Evolutionary conservation across 2,888 invertebrate species (phyloP).

Genomic region (Habrosyne pyritoides): DNA sequence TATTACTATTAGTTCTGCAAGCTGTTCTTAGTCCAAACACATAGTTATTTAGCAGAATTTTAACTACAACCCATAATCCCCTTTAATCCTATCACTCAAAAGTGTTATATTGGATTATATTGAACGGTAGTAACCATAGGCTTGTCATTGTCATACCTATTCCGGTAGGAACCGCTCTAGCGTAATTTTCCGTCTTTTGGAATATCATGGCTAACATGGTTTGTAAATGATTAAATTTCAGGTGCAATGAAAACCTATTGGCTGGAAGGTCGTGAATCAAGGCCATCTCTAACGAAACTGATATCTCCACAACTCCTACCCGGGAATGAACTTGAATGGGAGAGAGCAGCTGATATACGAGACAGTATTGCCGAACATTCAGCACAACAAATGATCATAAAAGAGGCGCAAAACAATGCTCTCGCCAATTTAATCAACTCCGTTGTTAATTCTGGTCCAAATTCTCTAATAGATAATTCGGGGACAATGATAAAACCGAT

Average conservation of each 20-base stretch:
- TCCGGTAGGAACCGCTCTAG: background rate
- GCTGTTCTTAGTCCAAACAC: no score
- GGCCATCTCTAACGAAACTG: slow-evolving; percentile 80
- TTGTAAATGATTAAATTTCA: slow-evolving; percentile 45
- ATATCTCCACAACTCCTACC: slow-evolving; percentile 70
- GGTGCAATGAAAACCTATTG: slow-evolving; percentile 95
- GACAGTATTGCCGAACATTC: slow-evolving; percentile 77
- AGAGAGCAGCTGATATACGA: slow-evolving; percentile 69
- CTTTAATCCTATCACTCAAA: no score
- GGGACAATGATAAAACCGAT: slow-evolving; percentile 41
- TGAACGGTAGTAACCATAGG: no score
- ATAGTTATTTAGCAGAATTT: no score
- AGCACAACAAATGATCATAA: slow-evolving; percentile 60
- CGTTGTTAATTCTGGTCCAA: slow-evolving; percentile 47
- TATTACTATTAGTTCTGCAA: no score
- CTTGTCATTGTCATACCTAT: no score
- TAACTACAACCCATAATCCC: no score
- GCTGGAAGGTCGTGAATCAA: slow-evolving; percentile 89
- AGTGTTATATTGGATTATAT: no score
- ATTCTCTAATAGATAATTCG: slow-evolving; percentile 44
- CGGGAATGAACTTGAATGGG: slow-evolving; percentile 75
- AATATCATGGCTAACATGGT: background rate
- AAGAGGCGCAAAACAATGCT: slow-evolving; percentile 40
- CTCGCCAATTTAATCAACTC: slow-evolving; percentile 51
- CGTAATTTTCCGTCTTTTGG: background rate